Evolutionary conservation across 2,888 invertebrate genomes (phyloP), one percentile per base, ranked within the genome.

Genomic region (Synanthedon vespiformis): DNA sequence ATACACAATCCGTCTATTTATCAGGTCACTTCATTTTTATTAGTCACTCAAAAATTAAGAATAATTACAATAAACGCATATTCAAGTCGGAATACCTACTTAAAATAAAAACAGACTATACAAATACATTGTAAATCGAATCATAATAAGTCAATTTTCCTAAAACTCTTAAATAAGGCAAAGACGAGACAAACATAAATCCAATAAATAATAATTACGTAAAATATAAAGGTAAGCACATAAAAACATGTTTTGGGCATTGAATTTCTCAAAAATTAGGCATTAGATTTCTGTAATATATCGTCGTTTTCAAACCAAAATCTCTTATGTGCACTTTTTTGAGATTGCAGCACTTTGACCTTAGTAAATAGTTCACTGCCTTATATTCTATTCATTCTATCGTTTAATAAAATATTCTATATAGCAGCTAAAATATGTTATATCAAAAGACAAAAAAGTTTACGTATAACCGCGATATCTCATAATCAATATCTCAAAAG

Each of bases 11-110:
- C 58, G 55, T 58, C 49, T 53, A 51, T 50, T 64, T 57, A 59
- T 67, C 63, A 69, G 58, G 85, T 84, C 85, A 85, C 85, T 85
- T 85, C 85, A 85, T 83, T 82, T 65, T 80, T 82, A 83, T 83
- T 80, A 80, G 62, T 61, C 57, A 58, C 50, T 57, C 52, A 48
- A 34, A 34, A 34, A 34, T 22, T 51, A 48, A 52, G 54, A 4
- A 57, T 53, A 55, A 52, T 34, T 48, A 48, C 16, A 48, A 13
- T 14, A 10, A 48, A 14, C 34, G 34, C 34, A 10, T 34, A 34
- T 10, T 34, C 3, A 22, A 48, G 10, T 48, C 18, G 16, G 13
- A 18, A 44, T 12, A 48, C 14, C 12, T 14, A 48, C 8, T 18
- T 48, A 48, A 48, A 48, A 18, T 48, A 16, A 14, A 48, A 18